These are phyloP conservation scores for Pandion haliaetus DNA, from an alignment of 2,113 vertebrate species.

Conservation along the genomic window DNA sequence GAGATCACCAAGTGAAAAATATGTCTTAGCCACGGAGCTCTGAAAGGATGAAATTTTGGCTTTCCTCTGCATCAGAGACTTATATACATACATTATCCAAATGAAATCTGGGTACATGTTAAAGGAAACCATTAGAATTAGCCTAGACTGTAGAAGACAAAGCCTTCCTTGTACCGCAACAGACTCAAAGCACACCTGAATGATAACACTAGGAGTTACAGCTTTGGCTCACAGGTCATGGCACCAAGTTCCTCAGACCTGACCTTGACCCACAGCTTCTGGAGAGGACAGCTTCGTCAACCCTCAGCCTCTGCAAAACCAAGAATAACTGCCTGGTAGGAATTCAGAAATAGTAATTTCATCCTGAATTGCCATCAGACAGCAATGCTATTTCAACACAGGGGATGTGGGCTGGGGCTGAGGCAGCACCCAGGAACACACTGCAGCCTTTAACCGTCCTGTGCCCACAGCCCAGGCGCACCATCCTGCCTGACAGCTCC, in stretches of 20 bases:
- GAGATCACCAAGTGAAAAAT: not conserved
- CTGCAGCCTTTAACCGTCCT: not conserved
- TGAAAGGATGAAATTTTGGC: not conserved
- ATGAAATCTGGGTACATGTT: not conserved
- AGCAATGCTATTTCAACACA: not conserved
- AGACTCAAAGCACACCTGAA: not conserved
- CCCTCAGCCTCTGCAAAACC: not conserved
- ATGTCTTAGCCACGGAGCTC: not conserved
- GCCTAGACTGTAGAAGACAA: not conserved
- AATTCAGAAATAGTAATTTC: slow-evolving; percentile 19
- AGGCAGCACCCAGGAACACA: not conserved
- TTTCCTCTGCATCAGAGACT: not conserved
- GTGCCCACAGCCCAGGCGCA: not conserved
- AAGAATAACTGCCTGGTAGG: not conserved
- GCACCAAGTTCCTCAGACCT: not conserved
- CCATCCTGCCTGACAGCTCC: not conserved
- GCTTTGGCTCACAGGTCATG: not conserved
- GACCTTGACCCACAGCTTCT: not conserved
- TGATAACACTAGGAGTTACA: not conserved
- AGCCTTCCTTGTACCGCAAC: not conserved
- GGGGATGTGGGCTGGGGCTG: not conserved
- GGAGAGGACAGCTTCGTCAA: not conserved
- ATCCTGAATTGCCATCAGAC: not conserved
- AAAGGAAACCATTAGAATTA: not conserved
- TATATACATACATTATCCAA: not conserved